phyloP scores from a whole-genome alignment of 2,797 vertebrate genomes.

The Kryptopterus vitreolus region DNA sequence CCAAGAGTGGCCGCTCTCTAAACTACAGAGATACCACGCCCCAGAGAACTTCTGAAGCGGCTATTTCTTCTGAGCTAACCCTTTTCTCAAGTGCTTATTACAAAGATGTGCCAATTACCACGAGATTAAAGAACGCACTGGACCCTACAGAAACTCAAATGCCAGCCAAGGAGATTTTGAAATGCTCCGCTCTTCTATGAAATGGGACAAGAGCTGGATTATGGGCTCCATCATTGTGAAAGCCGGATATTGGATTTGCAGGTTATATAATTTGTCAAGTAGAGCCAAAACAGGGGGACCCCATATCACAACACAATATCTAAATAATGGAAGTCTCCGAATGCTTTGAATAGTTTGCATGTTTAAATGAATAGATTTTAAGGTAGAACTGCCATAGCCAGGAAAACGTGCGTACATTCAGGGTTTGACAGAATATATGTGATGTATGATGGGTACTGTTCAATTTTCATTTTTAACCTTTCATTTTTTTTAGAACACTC shows the following conservation, averaged over 20 bases:
- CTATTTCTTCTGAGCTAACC: neutral
- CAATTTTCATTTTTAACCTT: neutral
- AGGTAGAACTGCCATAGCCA: neutral
- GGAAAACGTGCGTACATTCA: neutral
- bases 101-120: conserved; percentile 35
- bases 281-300: conserved; percentile 31
- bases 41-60: too few relatives aligned
- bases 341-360: neutral
- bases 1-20: too few relatives aligned
- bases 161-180: conserved; percentile 23
- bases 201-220: conserved; percentile 24
- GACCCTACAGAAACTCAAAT: conserved; percentile 6
- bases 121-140: conserved; percentile 32
- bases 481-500: neutral
- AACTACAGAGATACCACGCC: too few relatives aligned
- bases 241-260: conserved; percentile 43
- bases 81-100: neutral
- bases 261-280: conserved; percentile 25
- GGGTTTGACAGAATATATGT: neutral
- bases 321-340: neutral
- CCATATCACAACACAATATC: neutral
- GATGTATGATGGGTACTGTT: neutral
- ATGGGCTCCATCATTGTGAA: conserved; percentile 20
- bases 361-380: neutral
- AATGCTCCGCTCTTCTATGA: conserved; percentile 27